phyloP scores from a whole-genome alignment of 1,140 invertebrate genomes.

The Zaprionus nigranus region DNA sequence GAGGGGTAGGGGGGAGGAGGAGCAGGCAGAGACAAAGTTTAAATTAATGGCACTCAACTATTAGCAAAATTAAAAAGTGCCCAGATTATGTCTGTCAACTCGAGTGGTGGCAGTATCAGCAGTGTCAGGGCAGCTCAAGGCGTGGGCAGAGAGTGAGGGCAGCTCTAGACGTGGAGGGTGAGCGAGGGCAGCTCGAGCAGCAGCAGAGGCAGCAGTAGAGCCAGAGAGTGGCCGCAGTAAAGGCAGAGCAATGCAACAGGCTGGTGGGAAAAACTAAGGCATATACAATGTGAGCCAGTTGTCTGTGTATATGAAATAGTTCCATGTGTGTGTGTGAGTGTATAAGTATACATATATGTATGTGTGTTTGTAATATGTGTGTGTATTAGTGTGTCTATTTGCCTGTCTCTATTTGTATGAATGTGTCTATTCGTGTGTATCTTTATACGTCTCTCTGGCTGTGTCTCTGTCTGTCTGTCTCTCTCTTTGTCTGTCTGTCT shows the following conservation, averaged over 20 bases:
- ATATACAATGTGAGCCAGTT: neutral
- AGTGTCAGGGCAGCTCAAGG: no score
- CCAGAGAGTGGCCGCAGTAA: neutral
- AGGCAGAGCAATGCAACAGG: slow-evolving; percentile 23
- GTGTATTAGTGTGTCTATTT: neutral
- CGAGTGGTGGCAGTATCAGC: neutral
- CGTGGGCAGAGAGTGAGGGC: no score
- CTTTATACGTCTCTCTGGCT: no score
- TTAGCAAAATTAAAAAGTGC: slow-evolving; percentile 80
- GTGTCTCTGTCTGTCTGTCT: no score
- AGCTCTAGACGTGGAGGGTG: neutral
- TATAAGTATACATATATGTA: neutral
- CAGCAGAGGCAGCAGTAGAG: neutral
- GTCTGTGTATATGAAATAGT: neutral
- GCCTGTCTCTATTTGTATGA: neutral
- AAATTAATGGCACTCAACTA: slow-evolving; percentile 83
- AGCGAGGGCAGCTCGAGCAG: neutral
- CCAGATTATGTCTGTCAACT: slow-evolving; percentile 63
- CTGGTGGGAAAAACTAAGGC: neutral
- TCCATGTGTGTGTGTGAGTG: neutral
- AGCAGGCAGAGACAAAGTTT: slow-evolving; percentile 76
- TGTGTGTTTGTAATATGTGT: neutral
- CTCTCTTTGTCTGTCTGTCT: neutral
- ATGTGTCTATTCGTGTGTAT: neutral
- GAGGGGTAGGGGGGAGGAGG: slow-evolving; percentile 58